Evolutionary conservation across 1,140 invertebrate species (phyloP), one percentile per base, ranked within the genome.

Genomic region (Lepeophtheirus salmonis): DNA sequence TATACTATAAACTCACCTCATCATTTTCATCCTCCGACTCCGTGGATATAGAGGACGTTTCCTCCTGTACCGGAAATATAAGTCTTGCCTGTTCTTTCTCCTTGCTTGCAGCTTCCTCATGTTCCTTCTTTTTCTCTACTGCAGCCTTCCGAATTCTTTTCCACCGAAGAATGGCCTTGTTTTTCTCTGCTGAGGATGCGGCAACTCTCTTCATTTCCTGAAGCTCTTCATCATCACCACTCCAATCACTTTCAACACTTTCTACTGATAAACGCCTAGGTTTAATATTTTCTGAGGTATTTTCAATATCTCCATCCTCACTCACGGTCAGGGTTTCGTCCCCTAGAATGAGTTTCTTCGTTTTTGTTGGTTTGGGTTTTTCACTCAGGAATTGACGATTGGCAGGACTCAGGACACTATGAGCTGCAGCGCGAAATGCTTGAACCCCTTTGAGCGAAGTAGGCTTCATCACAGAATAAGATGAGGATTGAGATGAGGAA

Each of bases 341-440:
- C 16, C 23, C 55, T 23, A 57, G 21, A 16, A 57, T 25, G 2
- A 57, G 55, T 20, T 16, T 25, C 10, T 25, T 20, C 14, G 21
- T 23, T 41, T 57, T 12, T n/a, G 30, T 14, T 2, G 26, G 55
- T 23, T 41, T 25, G 23, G 21, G 20, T 3, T n/a, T n/a, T 17
- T 21, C 13, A 3, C 21, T 14, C 13, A n/a, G 22, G 16, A 57
- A 57, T 16, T 57, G 22, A 1, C 24, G 55, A 21, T 57, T 57
- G 10, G 55, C 55, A 10, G 55, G 55, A 41, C 55, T 57, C 26
- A 57, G 26, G 6, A 57, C 55, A n/a, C 55, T 57, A 3, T 57
- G 55, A 4, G 55, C 55, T 17, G 26, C 26, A 4, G 55, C 55
- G 13, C 55, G 4, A 23, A 57, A 57, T 13, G 55, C 55, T 17